Evolutionary conservation across 2,888 invertebrate genomes (phyloP), one percentile per base, ranked within the genome.

Genomic region (Chrysolina americana): DNA sequence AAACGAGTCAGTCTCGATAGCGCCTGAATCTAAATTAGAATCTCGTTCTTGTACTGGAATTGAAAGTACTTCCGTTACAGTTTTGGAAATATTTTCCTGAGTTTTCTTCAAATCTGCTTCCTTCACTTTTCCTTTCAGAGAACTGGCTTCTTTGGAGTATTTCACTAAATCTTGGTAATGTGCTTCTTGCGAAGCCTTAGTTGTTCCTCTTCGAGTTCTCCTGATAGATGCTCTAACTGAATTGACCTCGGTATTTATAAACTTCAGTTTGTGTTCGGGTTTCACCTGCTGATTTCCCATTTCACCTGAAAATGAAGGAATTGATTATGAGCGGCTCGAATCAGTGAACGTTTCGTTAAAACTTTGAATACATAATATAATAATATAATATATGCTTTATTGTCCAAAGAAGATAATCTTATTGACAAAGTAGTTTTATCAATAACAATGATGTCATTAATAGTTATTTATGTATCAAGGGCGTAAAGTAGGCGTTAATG

Each of bases 231-330:
- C 62, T 64, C 81, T 65, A 23, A 84, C 65, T 3, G 79, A 72
- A 59, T 74, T 76, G 0, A 83, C 78, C 19, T 82, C 80, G 28
- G 74, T 70, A n/a, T 77, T 73, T 44, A 83, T 83, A 59, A 53
- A 65, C 19, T 79, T 78, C 36, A 83, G 68, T 15, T 76, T 73
- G 11, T 81, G 77, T 41, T 78, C 74, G 23, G 79, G 78, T 72
- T 75, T 81, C 19, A 80, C 78, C 13, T 79, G 70, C 13, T 70
- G 69, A 41, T 73, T 74, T 6, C 82, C 82, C 82, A 82, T 82
- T 44, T 59, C 78, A 76, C 21, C 73, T 70, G 69, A 28, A 74
- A 75, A 21, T 19, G 21, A 13, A 13, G 15, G 11, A 21, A 21
- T 36, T 36, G 36, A 36, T 36, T 36, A 36, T 36, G 8, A 8